These are phyloP conservation scores for Alloscopus bannaensis DNA, from an alignment of 2,888 invertebrate genomes.

Conservation along the genomic window DNA sequence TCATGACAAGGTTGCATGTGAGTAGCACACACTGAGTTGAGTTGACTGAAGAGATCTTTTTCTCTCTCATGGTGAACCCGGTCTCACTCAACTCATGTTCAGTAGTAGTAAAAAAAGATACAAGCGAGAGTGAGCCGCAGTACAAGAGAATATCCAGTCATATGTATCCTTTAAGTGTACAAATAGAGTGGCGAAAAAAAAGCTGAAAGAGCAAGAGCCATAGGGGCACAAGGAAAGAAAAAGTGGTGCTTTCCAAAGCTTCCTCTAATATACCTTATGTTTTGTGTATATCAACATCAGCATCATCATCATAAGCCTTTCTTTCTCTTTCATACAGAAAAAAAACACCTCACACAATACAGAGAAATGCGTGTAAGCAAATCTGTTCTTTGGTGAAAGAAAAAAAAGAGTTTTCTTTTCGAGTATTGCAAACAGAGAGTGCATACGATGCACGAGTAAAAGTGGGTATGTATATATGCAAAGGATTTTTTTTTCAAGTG, in stretches of 20 bases:
- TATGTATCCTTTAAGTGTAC: conserved; percentile 58
- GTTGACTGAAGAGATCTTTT: conserved; percentile 62
- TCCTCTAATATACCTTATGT: conserved; percentile 54
- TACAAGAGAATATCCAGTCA: conserved; percentile 47
- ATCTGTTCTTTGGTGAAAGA: too few relatives aligned
- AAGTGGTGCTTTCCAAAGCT: conserved; percentile 13
- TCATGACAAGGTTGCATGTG: conserved; percentile 49
- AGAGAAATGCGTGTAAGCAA: too few relatives aligned
- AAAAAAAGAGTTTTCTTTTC: too few relatives aligned
- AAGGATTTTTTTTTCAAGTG: too few relatives aligned
- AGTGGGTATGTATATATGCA: too few relatives aligned
- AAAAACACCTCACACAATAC: too few relatives aligned
- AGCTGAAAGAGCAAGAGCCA: conserved; percentile 53
- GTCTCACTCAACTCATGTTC: too few relatives aligned
- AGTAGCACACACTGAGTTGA: conserved; percentile 22
- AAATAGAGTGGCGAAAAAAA: conserved; percentile 42
- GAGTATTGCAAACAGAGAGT: too few relatives aligned
- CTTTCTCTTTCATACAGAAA: neutral
- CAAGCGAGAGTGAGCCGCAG: too few relatives aligned
- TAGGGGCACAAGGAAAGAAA: conserved; percentile 17
- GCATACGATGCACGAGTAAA: too few relatives aligned
- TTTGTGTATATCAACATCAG: conserved; percentile 49
- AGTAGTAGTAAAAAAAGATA: conserved; percentile 21
- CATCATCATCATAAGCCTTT: conserved; percentile 25
- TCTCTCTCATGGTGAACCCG: conserved; percentile 38